Base-by-base conservation (phyloP, 2,797 vertebrate genomes). In the Melanotaenia boesemani region DNA sequence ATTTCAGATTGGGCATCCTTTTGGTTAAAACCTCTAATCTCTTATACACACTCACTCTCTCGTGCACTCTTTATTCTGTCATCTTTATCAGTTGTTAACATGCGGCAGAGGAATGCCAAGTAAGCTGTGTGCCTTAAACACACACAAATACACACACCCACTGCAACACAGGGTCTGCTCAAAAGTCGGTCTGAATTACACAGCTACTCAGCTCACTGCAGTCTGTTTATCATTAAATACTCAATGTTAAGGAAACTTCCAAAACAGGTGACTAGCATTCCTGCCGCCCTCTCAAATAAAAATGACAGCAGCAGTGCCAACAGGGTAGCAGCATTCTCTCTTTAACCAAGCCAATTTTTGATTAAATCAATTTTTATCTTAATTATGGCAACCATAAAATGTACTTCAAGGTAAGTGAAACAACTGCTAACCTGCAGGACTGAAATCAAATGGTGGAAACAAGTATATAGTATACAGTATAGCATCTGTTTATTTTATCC, bases 41-140 rank as follows among this genome's bases (percentile, higher is more conserved):
- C 36, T 37, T 34, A 63, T 16, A 48, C 26, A 15, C 63, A 13
- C 59, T 39, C 26, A 3, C 64, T 24, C 26, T 60, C 65, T 76
- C 52, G 60, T 58, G 72, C 76, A 71, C 62, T 70, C 1, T 83
- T 67, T 69, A 74, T 59, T 84, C 80, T 72, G 71, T 80, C 69
- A 46, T 76, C 75, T 89, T 83, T 86, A 81, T 88, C 88, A 84
- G 85, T 69, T 71, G 80, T 69, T 77, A 76, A 74, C 80, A 86
- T 48, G 80, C 73, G 72, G 57, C 82, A 77, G 75, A 79, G 67
- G 63, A 79, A 77, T 55, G 79, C 78, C 77, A 72, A 86, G 70
- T 64, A 67, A 77, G 77, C 77, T 81, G 73, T 57, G 70, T 58
- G 61, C 65, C 57, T 72, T 34, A 41, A 34, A 74, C 0, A 71